Evolutionary conservation across 2,888 invertebrate genomes (phyloP), one percentile per base, ranked within the genome.

Genomic region (Lepidonotus clava): DNA sequence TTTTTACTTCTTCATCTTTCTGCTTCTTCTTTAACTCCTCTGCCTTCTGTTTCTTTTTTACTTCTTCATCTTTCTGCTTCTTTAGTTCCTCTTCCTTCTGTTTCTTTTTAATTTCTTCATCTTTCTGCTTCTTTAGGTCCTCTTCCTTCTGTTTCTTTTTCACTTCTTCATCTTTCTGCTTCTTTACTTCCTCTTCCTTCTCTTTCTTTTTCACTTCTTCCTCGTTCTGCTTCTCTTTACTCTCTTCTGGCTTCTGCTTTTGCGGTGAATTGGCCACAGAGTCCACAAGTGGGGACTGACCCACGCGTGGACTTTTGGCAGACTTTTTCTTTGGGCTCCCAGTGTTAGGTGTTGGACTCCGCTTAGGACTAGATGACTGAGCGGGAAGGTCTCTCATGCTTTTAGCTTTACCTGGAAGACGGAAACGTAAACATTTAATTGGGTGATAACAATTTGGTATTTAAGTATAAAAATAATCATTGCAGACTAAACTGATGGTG

Each of bases 91-190:
- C 32, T 24, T 66, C 66, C 46, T 11, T 46, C 28, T 66, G 28
- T 24, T 66, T 66, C 32, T 66, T 4, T 2, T 24, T 14, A 14
- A 14, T 66, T 11, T 1, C 2, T 66, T 66, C 66, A 14, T 66
- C 32, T 32, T 66, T 32, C 28, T 18, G 24, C 2, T 18, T 66
- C 28, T 66, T 71, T 18, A n/a, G n/a, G n/a, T 86, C 66, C 36
- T 86, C 84, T n/a, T 56, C 38, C 4, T 40, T 46, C 34, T 28
- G 24, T 24, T 84, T 83, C 53, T 87, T 87, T 32, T 80, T 86
- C 28, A 85, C 85, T 1, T 85, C 83, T 24, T 46, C 51, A 32
- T 87, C 86, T 71, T 87, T 83, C 34, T 38, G n/a, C 34, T 32
- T 56, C n/a, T 51, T 67, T 32, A 67, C 38, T 38, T 34, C 56